Evolutionary conservation across 2,113 vertebrate genomes (phyloP), one percentile per base, ranked within the genome.

Genomic region (Marmota monax): DNA sequence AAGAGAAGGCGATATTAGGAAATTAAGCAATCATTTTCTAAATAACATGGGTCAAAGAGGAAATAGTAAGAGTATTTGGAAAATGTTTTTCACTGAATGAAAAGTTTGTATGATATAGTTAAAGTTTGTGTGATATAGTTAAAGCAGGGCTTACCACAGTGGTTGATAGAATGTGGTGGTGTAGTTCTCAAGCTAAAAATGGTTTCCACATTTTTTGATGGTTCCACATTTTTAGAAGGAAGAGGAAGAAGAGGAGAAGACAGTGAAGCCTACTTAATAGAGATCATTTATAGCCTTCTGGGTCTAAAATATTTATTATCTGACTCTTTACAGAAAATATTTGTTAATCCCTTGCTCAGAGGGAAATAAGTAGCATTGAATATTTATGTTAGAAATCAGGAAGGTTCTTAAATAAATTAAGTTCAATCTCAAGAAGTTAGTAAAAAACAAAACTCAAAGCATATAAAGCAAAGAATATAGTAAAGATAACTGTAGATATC

Each of bases 241-340:
- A 34, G 16, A 76, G 20, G 6, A 42, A 3, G 34, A 34, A 14
- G 25, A 67, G 39, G 39, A 70, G 12, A 45, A 51, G 11, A 8
- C 18, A 90, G 20, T 34, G 58, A 76, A 6, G 25, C 79, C 25
- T 85, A 34, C 37, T 72, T 48, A 7, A 72, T 20, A 85, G 45
- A 29, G 9, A 39, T 25, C 27, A 48, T 10, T 87, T 78, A 70
- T 48, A 65, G 45, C 20, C 39, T 20, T 7, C 12, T 58, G 73
- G 48, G 27, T 90, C 53, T 92, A 69, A 87, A 82, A 42, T 92
- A 86, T 76, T 90, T 92, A 58, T n/a, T 79, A 72, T 73, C 32
- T 86, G 61, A 88, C 11, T 88, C 45, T 69, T 82, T 65, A 34
- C 45, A 88, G 25, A 92, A 93, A 87, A 58, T 29, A 53, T 91